A percentile compares a stretch with the other conserved stretches of the same genome.
Conservation (phyloP, 2,113 vertebrate species). For the Rafetus swinhoei region DNA sequence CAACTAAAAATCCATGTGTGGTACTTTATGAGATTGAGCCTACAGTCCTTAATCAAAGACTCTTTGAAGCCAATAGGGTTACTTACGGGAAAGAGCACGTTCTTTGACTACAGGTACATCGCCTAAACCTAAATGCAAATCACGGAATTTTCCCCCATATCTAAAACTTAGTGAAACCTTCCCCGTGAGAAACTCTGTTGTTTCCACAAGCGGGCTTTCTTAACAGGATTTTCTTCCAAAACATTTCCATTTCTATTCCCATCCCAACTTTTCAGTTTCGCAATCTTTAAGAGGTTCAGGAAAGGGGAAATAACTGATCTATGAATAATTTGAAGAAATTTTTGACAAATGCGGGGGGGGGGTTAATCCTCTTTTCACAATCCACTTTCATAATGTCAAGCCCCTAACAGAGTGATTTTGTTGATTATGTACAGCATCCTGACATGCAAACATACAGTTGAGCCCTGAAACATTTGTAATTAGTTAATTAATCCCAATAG, state of each 20-base stretch:
- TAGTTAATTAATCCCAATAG: constrained; percentile 74
- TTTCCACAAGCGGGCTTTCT: background rate
- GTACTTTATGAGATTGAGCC: background rate
- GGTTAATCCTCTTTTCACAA: background rate
- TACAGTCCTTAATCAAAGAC: background rate
- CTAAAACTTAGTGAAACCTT: background rate
- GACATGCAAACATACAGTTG: constrained; percentile 61
- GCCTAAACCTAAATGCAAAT: background rate
- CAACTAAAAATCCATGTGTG: background rate
- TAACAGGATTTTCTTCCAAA: background rate
- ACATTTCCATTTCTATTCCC: background rate
- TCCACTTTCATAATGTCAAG: constrained; percentile 48
- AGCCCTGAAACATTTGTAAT: constrained; percentile 63
- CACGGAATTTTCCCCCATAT: background rate
- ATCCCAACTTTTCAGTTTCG: background rate
- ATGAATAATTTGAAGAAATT: constrained; percentile 46
- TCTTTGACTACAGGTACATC: background rate
- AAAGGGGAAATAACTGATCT: background rate
- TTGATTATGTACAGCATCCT: constrained; percentile 63
- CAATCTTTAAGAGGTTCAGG: background rate
- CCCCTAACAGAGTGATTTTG: constrained; percentile 32
- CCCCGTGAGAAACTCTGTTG: background rate
- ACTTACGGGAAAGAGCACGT: background rate
- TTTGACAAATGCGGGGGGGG: constrained; percentile 38
- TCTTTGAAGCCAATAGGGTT: background rate